Percentiles rank a stretch among this genome's conserved stretches.
Evolutionary conservation across 2,888 invertebrate species (phyloP).

Genomic region (Polydrusus cervinus): DNA sequence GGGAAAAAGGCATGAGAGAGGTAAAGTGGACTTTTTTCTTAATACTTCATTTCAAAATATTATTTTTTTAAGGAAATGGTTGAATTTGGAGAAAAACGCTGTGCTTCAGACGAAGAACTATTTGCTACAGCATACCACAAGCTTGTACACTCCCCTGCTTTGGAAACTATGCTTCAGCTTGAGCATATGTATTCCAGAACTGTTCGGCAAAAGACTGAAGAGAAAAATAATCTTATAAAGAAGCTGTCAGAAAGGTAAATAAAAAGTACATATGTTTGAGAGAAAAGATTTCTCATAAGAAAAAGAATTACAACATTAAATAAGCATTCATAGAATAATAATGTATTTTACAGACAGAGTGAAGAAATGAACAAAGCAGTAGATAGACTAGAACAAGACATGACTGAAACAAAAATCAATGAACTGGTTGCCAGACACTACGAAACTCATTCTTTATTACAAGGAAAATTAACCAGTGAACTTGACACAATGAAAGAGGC

Average conservation of each 20-base stretch:
- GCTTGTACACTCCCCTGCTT: constrained; percentile 78
- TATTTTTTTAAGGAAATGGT: constrained; percentile 78
- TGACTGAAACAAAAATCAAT: constrained; percentile 90
- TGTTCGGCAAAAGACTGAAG: constrained; percentile 81
- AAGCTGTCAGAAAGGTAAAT: constrained; percentile 79
- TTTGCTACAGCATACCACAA: constrained; percentile 90
- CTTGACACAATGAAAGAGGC: constrained; percentile 88
- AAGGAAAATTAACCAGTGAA: constrained; percentile 89
- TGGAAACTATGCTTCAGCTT: constrained; percentile 90
- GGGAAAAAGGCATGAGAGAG: constrained; percentile 85
- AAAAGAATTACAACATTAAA: no score
- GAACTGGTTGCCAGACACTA: constrained; percentile 87
- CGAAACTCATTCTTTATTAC: constrained; percentile 87
- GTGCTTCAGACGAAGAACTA: constrained; percentile 88
- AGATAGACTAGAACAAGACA: constrained; percentile 82
- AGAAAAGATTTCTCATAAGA: background rate
- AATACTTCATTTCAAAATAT: background rate
- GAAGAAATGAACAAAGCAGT: constrained; percentile 93
- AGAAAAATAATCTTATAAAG: constrained; percentile 83
- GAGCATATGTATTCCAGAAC: constrained; percentile 91
- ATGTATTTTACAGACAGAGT: constrained; percentile 78
- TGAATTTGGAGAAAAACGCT: constrained; percentile 87
- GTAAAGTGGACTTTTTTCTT: constrained; percentile 64
- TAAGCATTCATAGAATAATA: background rate
- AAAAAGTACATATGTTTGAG: background rate